Evolutionary conservation across 2,797 vertebrate species (phyloP).

Genomic region (Halcyon leucocephala): DNA sequence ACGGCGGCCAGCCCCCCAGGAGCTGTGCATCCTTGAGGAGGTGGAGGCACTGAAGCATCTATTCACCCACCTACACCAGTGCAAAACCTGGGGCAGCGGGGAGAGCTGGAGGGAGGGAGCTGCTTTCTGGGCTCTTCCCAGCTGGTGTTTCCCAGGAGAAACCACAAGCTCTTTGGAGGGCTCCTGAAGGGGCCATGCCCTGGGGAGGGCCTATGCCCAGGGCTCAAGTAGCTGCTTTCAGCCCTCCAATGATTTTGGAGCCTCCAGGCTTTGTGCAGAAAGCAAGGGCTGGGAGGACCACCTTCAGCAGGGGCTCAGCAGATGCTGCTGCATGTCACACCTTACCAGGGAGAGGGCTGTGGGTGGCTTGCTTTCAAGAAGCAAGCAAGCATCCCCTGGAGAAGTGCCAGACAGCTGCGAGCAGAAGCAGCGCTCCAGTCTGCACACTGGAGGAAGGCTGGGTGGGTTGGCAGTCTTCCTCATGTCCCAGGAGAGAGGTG

Average conservation of each 20-base stretch:
- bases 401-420: conserved; percentile 10
- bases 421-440: neutral
- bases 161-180: neutral
- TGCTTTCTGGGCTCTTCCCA: neutral
- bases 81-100: neutral
- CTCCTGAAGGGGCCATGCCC: neutral
- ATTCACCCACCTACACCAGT: rapidly evolving
- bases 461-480: neutral
- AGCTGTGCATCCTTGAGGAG: neutral
- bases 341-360: neutral
- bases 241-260: rapidly evolving
- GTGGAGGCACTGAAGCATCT: neutral
- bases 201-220: neutral
- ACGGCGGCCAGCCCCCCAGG: neutral
- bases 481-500: rapidly evolving
- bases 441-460: neutral
- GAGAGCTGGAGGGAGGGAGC: neutral
- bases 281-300: neutral
- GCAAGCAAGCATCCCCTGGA: conserved; percentile 30
- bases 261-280: neutral
- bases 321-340: rapidly evolving
- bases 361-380: conserved; percentile 20
- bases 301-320: neutral
- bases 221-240: neutral
- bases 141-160: neutral